Percentiles rank a stretch among this genome's conserved stretches.
phyloP scores from a whole-genome alignment of 2,113 vertebrate species.

The Pimephales promelas region DNA sequence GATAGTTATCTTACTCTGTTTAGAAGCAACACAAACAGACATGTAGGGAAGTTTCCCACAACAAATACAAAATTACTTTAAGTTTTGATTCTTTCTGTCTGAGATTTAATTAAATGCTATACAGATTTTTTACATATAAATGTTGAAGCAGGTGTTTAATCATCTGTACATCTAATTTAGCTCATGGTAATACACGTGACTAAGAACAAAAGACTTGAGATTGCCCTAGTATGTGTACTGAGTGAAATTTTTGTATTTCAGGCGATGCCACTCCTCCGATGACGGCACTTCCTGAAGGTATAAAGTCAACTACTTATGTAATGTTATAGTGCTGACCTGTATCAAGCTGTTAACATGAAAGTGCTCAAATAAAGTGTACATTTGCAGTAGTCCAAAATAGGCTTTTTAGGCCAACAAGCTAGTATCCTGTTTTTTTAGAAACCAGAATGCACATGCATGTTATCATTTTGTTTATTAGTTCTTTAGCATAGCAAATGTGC shows the following conservation, averaged over 20 bases:
- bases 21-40: too few relatives aligned
- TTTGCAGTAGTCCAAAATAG: too few relatives aligned
- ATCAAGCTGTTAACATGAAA: too few relatives aligned
- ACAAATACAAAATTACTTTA: too few relatives aligned
- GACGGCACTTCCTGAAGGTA: background rate
- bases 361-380: too few relatives aligned
- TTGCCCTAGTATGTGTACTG: background rate
- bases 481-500: too few relatives aligned
- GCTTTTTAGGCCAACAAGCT: background rate
- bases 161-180: background rate
- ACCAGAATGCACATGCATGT: background rate
- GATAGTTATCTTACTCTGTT: too few relatives aligned
- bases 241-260: background rate
- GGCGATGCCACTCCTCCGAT: background rate
- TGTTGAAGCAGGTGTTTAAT: background rate
- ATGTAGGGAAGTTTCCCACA: too few relatives aligned
- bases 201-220: background rate
- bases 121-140: too few relatives aligned
- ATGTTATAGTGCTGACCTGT: too few relatives aligned
- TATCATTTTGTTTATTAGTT: background rate
- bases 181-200: background rate
- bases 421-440: background rate
- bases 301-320: background rate
- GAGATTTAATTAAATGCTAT: too few relatives aligned
- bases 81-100: background rate